Base-by-base conservation (phyloP, 1,140 invertebrate species). In the Microplitis mediator region DNA sequence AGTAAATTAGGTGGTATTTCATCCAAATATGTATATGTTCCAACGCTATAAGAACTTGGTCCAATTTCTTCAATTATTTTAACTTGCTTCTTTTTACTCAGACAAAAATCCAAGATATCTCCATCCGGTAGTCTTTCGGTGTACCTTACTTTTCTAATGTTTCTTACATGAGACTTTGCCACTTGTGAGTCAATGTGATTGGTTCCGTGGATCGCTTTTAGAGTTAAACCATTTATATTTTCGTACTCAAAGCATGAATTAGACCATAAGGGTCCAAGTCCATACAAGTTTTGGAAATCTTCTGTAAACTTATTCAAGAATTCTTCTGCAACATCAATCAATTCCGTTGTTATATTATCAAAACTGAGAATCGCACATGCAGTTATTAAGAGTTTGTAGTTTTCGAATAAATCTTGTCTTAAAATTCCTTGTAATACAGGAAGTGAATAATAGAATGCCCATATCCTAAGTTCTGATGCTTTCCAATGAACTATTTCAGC, bases 171-270 rank as follows among this genome's bases (percentile, higher is more conserved):
- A 4, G 54, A 32, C n/a, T 65, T 73, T 35, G 72, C 73, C 9
- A 77, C 67, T 72, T 79, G 76, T 8, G 75, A 71, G 39, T 73
- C 75, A 34, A 79, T 66, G 52, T 74, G 72, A 23, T 64, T 14
- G 5, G 76, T 78, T 4, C 74, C 78, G 50, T 78, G 78, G 11
- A 79, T 52, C 1, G 69, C 51, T 65, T 63, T 73, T 9, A 78
- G 73, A 3, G 76, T 45, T 74, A 73, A 68, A 0, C 74, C 76
- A 72, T 79, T 76, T n/a, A 79, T 65, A 68, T 79, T 72, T 75
- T 76, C 76, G 58, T 63, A 79, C 68, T 73, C 63, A 45, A 65
- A 79, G 58, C 78, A 78, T 5, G 76, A 70, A 32, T 74, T 65
- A 31, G 66, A 69, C 74, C 76, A 79, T 4, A 79, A 63, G 16